Conservation (phyloP, 2,113 vertebrate species). For the Ictalurus punctatus region DNA sequence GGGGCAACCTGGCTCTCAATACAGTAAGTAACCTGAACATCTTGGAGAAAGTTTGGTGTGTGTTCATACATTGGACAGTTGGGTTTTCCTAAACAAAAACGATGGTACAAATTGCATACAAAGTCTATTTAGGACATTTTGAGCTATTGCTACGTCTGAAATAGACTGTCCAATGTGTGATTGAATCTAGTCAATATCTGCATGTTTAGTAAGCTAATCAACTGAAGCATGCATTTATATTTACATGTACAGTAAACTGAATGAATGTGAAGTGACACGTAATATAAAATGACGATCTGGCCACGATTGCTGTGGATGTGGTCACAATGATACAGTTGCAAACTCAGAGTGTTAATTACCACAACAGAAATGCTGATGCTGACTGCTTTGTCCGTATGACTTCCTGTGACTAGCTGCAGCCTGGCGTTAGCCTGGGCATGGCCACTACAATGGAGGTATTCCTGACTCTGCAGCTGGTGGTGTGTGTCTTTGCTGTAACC, state of each 20-base stretch:
- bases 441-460: constrained; percentile 91
- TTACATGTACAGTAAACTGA: not conserved
- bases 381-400: not conserved
- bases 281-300: not conserved
- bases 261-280: not conserved
- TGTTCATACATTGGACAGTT: not conserved
- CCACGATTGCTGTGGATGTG: not conserved
- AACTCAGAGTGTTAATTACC: not conserved
- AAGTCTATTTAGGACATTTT: not conserved
- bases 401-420: constrained; percentile 76
- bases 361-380: not conserved
- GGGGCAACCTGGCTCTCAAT: constrained; percentile 88
- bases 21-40: constrained; percentile 76
- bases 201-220: not conserved
- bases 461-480: constrained; percentile 88
- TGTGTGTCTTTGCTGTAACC: constrained; percentile 90
- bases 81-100: not conserved
- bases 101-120: not conserved
- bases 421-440: constrained; percentile 88
- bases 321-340: not conserved
- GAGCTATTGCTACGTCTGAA: not conserved
- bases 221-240: not conserved
- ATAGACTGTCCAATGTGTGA: not conserved
- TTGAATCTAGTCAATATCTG: not conserved
- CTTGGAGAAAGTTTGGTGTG: not conserved